phyloP scores from a whole-genome alignment of 2,113 vertebrate species.

The Heterotis niloticus region DNA sequence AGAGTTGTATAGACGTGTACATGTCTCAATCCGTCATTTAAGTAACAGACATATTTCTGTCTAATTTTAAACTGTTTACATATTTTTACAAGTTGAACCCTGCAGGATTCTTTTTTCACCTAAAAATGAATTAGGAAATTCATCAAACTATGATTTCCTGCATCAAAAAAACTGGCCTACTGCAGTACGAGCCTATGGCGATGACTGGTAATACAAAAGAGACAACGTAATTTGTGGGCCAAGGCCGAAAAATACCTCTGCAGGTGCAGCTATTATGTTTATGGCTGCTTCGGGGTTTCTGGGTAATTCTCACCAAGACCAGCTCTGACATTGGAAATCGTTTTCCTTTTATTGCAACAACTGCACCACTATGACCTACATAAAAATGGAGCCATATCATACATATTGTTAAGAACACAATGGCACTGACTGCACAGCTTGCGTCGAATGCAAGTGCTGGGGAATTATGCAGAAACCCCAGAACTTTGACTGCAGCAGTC shows the following conservation, averaged over 20 bases:
- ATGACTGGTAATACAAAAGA: constrained; percentile 2
- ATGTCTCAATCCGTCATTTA: background rate
- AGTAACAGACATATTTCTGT: background rate
- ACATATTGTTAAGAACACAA: background rate
- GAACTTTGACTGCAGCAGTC: too few relatives aligned
- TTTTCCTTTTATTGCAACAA: background rate
- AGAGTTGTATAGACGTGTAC: too few relatives aligned
- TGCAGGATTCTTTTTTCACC: background rate
- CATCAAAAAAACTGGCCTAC: background rate
- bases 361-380: background rate
- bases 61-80: background rate
- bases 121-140: too few relatives aligned
- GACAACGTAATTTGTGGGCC: background rate
- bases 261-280: background rate
- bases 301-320: background rate
- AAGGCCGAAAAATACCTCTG: background rate
- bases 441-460: background rate
- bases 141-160: background rate
- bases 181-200: background rate
- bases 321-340: background rate
- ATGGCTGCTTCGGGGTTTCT: background rate
- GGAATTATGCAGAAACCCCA: background rate
- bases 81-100: background rate
- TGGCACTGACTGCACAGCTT: background rate
- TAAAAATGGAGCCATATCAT: background rate